A percentile compares a stretch with the other conserved stretches of the same genome.
These are phyloP conservation scores for Medauroidea extradentata DNA, from an alignment of 1,140 invertebrate species.

Conservation along the genomic window DNA sequence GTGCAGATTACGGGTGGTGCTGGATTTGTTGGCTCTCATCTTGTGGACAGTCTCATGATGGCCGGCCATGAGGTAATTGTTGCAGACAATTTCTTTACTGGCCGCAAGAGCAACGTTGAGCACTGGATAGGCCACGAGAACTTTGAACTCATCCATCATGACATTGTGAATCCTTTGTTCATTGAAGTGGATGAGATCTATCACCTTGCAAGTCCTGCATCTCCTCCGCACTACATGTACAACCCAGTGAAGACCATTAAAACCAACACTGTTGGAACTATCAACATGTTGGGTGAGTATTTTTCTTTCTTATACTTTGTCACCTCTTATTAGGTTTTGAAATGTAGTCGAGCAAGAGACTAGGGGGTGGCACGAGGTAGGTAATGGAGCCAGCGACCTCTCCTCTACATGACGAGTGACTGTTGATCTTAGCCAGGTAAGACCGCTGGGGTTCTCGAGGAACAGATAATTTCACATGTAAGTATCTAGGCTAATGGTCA, in stretches of 20 bases:
- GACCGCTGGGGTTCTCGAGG: too few relatives aligned
- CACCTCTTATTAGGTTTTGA: too few relatives aligned
- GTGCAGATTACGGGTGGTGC: constrained; percentile 89
- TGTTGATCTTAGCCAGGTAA: too few relatives aligned
- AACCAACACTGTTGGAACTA: constrained; percentile 98
- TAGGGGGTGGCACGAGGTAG: too few relatives aligned
- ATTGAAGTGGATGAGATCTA: constrained; percentile 99
- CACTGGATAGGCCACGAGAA: constrained; percentile 99
- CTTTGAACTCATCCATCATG: constrained; percentile 98
- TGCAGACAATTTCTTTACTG: constrained; percentile 98
- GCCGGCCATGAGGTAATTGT: constrained; percentile 98
- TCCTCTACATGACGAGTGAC: too few relatives aligned
- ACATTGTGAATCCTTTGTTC: constrained; percentile 97
- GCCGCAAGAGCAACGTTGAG: constrained; percentile 93
- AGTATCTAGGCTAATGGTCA: too few relatives aligned
- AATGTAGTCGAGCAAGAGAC: too few relatives aligned
- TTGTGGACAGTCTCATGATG: constrained; percentile 93
- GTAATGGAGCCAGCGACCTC: too few relatives aligned
- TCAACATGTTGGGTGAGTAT: constrained; percentile 94
- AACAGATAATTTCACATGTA: too few relatives aligned
- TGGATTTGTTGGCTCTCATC: constrained; percentile 97
- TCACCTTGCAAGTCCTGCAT: constrained; percentile 97
- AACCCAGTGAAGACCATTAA: constrained; percentile 99
- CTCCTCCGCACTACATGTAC: constrained; percentile 98
- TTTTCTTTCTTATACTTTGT: too few relatives aligned